Percentiles rank a stretch among this genome's conserved stretches.
Conservation (phyloP, 2,797 vertebrate genomes). For the Podarcis lilfordi region DNA sequence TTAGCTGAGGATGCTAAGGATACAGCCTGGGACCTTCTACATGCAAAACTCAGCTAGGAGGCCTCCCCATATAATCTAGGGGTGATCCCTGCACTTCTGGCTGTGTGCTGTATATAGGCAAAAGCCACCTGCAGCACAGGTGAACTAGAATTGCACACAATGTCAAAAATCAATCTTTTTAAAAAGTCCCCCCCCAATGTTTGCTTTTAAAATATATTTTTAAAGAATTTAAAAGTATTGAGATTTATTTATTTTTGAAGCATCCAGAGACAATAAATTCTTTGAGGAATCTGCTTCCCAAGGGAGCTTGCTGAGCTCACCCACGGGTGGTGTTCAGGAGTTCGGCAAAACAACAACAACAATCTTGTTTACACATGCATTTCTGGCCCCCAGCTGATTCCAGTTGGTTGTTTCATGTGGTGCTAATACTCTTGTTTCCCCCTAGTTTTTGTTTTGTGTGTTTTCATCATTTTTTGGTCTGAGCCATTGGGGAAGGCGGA, state of each 20-base stretch:
- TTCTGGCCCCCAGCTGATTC: not conserved
- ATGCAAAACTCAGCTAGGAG: not conserved
- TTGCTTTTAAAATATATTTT: not conserved
- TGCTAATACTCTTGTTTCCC: not conserved
- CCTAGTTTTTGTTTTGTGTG: not conserved
- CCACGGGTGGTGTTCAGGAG: not conserved
- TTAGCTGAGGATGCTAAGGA: not conserved
- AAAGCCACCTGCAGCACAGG: not conserved
- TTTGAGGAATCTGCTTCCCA: not conserved
- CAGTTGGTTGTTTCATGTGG: constrained; percentile 2
- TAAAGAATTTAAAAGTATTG: not conserved
- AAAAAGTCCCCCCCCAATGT: no score
- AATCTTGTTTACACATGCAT: not conserved
- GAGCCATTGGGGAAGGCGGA: not conserved
- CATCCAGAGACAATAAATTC: not conserved
- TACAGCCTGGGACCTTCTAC: not conserved
- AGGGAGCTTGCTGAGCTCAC: not conserved
- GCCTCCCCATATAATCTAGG: not conserved
- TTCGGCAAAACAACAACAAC: not conserved
- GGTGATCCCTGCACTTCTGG: no score
- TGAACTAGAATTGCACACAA: not conserved
- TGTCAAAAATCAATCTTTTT: not conserved
- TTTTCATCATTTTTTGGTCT: not conserved
- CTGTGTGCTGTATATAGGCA: not conserved
- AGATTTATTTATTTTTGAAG: not conserved